Evolutionary conservation across 2,113 vertebrate species (phyloP).

Genomic region (Burhinus oedicnemus): DNA sequence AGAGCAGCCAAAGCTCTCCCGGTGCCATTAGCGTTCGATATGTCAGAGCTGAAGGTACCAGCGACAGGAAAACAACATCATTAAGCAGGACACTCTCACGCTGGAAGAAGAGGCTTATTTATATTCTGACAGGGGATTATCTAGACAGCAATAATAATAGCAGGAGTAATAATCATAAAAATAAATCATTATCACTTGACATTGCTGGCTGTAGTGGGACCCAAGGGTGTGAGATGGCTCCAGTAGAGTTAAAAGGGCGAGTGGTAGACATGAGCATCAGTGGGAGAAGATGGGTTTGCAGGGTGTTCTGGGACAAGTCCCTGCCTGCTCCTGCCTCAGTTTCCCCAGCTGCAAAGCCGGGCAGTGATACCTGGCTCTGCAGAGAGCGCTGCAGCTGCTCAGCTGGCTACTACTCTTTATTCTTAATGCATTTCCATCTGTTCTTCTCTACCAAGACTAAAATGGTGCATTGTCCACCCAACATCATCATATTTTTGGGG

Average conservation of each 20-base stretch:
- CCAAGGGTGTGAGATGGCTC: background rate
- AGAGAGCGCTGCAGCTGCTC: background rate
- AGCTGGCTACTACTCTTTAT: background rate
- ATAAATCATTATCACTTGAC: slow-evolving; percentile 36
- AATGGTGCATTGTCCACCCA: too few relatives aligned
- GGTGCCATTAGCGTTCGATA: background rate
- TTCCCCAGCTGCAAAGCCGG: background rate
- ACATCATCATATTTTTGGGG: background rate
- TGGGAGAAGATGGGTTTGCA: background rate
- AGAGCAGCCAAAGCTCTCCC: background rate
- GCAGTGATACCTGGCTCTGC: background rate
- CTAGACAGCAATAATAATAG: slow-evolving; percentile 47
- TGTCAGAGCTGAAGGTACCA: slow-evolving; percentile 38
- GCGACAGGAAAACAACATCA: slow-evolving; percentile 28
- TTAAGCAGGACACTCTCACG: slow-evolving; percentile 22
- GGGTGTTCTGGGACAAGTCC: background rate
- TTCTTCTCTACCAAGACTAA: background rate
- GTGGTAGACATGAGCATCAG: background rate
- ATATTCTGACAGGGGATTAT: slow-evolving; percentile 42
- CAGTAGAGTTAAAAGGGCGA: background rate
- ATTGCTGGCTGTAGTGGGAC: slow-evolving; percentile 1
- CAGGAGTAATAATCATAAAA: slow-evolving; percentile 32
- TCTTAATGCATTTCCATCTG: background rate
- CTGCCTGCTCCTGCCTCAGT: background rate
- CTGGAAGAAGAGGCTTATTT: slow-evolving; percentile 20